Conservation (phyloP, 1,140 invertebrate species). For the Rhopalosiphum maidis region DNA sequence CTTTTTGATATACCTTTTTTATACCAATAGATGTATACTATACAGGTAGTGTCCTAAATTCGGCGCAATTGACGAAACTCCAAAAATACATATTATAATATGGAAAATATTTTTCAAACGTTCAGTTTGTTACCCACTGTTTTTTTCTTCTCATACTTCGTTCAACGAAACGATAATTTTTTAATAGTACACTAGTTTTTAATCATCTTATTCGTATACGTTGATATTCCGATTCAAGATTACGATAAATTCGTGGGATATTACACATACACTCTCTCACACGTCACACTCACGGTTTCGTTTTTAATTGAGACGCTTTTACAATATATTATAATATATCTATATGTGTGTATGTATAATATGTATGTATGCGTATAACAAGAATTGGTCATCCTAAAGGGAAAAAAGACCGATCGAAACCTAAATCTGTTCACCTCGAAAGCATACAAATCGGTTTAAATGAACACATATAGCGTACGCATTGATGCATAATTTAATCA, state of each 20-base stretch:
- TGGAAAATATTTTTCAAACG: not conserved
- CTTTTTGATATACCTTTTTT: no score
- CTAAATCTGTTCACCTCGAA: not conserved
- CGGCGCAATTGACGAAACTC: no score
- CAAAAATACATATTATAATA: not conserved
- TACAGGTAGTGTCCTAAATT: no score
- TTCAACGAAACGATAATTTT: not conserved
- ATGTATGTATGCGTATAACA: not conserved
- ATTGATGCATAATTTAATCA: not conserved
- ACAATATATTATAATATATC: not conserved
- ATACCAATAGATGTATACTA: no score
- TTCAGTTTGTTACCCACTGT: not conserved
- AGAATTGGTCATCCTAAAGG: not conserved
- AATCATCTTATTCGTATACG: not conserved
- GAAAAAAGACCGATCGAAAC: not conserved
- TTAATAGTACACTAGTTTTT: constrained; percentile 18
- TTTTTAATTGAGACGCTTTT: constrained; percentile 27
- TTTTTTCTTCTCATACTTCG: not conserved
- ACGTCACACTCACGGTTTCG: not conserved
- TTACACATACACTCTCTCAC: not conserved
- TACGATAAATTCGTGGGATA: constrained; percentile 20
- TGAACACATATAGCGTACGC: not conserved
- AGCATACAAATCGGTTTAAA: constrained; percentile 43
- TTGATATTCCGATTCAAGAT: constrained; percentile 4
- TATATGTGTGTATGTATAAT: not conserved